Evolutionary conservation across 2,113 vertebrate species (phyloP).

Genomic region (Leptodactylus fuscus): DNA sequence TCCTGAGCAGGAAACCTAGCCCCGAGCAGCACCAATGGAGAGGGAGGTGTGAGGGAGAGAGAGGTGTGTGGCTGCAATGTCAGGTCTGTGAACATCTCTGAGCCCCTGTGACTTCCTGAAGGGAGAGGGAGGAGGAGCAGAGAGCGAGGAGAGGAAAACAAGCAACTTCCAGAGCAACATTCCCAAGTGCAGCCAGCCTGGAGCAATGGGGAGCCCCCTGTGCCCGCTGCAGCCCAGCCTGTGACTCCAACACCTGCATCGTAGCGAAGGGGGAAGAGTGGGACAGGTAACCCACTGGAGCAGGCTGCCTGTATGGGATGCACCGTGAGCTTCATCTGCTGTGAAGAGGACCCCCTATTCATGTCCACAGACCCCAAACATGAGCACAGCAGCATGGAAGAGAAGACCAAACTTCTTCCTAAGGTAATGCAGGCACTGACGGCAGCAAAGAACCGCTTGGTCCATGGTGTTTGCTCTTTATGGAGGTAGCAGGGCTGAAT

Average conservation of each 20-base stretch:
- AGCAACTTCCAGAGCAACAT: constrained; percentile 20
- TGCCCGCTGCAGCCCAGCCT: neutral
- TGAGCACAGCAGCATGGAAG: constrained; percentile 74
- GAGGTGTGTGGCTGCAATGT: neutral
- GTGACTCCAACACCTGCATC: neutral
- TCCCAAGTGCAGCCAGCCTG: neutral
- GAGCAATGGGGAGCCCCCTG: constrained; percentile 16
- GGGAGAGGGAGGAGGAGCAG: constrained; percentile 29
- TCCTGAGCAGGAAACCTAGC: neutral
- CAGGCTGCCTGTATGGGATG: constrained; percentile 80
- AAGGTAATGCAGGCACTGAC: constrained; percentile 65
- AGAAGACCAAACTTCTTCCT: constrained; percentile 61
- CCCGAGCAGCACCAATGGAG: neutral
- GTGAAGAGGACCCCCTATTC: constrained; percentile 77
- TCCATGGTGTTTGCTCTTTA: neutral
- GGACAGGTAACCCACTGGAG: constrained; percentile 19
- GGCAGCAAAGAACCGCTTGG: neutral
- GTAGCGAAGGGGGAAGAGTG: neutral
- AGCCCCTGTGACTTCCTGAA: constrained; percentile 53
- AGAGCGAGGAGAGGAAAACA: constrained; percentile 38
- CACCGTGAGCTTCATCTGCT: constrained; percentile 85
- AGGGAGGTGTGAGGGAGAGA: neutral
- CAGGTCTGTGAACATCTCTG: constrained; percentile 32
- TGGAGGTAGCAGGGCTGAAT: no score
- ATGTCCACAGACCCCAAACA: constrained; percentile 65